phyloP scores from a whole-genome alignment of 2,888 invertebrate genomes.

The Calameuta idolon region DNA sequence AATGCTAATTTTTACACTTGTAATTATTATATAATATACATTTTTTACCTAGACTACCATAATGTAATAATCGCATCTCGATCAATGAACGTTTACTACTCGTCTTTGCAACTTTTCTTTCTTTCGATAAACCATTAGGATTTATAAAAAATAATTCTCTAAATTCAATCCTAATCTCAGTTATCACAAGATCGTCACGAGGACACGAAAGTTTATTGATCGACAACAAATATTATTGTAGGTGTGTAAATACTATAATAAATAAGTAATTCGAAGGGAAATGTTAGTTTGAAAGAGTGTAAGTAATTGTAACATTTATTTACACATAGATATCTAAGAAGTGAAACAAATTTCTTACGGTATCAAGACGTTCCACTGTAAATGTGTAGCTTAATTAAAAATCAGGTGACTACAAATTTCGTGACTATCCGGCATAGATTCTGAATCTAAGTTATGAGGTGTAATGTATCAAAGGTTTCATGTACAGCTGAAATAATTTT shows the following conservation, averaged over 20 bases:
- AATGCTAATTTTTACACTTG: background rate
- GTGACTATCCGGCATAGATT: background rate
- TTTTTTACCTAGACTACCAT: slow-evolving; percentile 5
- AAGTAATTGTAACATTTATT: background rate
- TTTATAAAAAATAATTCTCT: background rate
- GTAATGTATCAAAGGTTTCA: background rate
- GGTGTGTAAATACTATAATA: background rate
- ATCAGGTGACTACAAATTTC: background rate
- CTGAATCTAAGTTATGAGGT: background rate
- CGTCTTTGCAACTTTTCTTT: background rate
- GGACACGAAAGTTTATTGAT: background rate
- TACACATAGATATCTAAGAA: background rate
- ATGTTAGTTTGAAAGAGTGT: background rate
- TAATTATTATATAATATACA: slow-evolving; percentile 10
- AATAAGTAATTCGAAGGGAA: slow-evolving; percentile 1
- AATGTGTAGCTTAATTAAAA: background rate
- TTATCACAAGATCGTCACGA: background rate
- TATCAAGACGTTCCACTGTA: background rate
- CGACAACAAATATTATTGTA: background rate
- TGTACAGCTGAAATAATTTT: background rate
- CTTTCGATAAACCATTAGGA: background rate
- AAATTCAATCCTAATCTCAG: background rate
- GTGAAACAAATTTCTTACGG: background rate
- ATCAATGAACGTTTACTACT: background rate
- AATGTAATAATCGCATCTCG: slow-evolving; percentile 3